Evolutionary conservation across 2,888 invertebrate species (phyloP).

Genomic region (Prosapia bicincta): DNA sequence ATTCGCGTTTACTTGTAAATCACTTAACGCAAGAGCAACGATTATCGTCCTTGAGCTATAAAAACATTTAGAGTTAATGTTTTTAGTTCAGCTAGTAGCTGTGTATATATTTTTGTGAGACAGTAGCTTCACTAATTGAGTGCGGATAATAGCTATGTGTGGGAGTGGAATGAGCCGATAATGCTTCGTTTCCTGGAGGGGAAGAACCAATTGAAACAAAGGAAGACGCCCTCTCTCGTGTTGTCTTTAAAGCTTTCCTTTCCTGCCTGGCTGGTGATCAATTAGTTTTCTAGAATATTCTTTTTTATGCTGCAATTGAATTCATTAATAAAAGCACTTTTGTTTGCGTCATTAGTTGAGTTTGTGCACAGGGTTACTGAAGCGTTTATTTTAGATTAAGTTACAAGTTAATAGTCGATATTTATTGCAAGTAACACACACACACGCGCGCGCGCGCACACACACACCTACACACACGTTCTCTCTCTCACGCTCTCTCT

Average conservation of each 20-base stretch:
- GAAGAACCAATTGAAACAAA: constrained; percentile 2
- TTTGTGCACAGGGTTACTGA: too few species aligned
- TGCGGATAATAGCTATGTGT: not conserved
- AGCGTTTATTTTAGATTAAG: too few species aligned
- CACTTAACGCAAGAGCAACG: too few species aligned
- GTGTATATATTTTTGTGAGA: not conserved
- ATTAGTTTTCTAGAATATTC: not conserved
- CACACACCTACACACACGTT: too few species aligned
- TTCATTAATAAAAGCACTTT: not conserved
- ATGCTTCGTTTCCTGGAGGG: not conserved
- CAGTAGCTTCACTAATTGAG: not conserved
- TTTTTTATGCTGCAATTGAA: not conserved
- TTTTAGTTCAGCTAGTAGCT: not conserved
- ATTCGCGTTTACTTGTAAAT: too few species aligned
- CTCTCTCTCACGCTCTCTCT: too few species aligned
- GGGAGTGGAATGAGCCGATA: not conserved
- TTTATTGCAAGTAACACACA: too few species aligned
- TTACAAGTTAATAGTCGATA: too few species aligned
- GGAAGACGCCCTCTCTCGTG: not conserved
- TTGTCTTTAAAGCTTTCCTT: not conserved
- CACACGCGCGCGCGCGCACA: too few species aligned
- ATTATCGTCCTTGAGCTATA: too few species aligned
- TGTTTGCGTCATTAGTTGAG: too few species aligned
- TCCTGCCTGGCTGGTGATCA: not conserved
- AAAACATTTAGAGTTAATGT: too few species aligned